phyloP scores from a whole-genome alignment of 2,113 vertebrate species.

The Mormoops blainvillei region DNA sequence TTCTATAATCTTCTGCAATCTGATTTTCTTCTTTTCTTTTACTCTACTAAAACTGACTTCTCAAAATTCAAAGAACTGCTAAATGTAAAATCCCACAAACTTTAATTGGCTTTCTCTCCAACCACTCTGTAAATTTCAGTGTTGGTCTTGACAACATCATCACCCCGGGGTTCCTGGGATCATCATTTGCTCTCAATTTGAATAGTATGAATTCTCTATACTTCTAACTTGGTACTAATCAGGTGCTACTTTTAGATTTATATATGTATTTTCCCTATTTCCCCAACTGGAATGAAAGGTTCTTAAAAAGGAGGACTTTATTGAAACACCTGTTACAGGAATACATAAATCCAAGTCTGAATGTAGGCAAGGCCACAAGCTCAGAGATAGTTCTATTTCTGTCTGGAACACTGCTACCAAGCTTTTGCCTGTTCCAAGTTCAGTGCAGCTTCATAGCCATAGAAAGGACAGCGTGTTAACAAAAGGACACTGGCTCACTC shows the following conservation, averaged over 20 bases:
- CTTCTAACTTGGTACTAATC: not conserved
- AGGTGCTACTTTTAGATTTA: not conserved
- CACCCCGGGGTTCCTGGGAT: not conserved
- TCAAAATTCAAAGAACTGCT: slow-evolving; percentile 33
- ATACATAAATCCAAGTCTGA: slow-evolving; percentile 17
- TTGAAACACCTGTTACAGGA: not conserved
- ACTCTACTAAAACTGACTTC: not conserved
- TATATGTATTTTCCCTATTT: not conserved
- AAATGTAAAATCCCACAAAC: not conserved
- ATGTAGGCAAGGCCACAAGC: not conserved
- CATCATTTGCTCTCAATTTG: not conserved
- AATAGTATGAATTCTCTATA: not conserved
- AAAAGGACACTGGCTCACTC: not conserved
- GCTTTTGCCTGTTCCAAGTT: not conserved
- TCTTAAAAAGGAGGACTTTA: slow-evolving; percentile 14
- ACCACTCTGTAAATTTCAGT: not conserved
- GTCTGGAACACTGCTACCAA: not conserved
- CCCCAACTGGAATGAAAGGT: not conserved
- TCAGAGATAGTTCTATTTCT: slow-evolving; percentile 28
- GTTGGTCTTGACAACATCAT: not conserved
- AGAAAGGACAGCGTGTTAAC: not conserved
- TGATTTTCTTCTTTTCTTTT: not conserved
- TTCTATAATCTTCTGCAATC: not conserved
- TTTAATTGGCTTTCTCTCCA: not conserved
- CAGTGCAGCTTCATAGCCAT: not conserved